A percentile compares a stretch with the other conserved stretches of the same genome.
These are phyloP conservation scores for Thereva unica DNA, from an alignment of 2,888 invertebrate genomes.

Conservation along the genomic window DNA sequence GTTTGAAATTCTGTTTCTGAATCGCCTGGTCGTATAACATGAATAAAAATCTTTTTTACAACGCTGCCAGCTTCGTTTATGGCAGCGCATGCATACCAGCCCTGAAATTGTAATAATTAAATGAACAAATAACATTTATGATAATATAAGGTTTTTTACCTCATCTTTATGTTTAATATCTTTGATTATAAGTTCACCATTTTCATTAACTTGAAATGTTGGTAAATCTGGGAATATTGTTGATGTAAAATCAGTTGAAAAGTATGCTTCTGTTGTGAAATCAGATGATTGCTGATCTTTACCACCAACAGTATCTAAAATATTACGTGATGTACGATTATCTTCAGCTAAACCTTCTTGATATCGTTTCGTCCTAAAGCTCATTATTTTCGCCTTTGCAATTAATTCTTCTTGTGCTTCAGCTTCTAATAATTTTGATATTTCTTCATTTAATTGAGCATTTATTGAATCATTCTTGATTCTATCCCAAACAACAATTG, in stretches of 20 bases:
- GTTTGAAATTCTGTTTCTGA: constrained; percentile 42
- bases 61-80: constrained; percentile 48
- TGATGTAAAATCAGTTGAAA: constrained; percentile 39
- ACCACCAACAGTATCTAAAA: constrained; percentile 42
- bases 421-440: constrained; percentile 52
- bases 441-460: constrained; percentile 45
- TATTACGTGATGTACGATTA: constrained; percentile 42
- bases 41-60: constrained; percentile 47
- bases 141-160: constrained; percentile 36
- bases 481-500: constrained; percentile 46
- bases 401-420: constrained; percentile 50
- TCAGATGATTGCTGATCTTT: constrained; percentile 40
- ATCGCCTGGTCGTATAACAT: constrained; percentile 43
- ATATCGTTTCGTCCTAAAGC: constrained; percentile 45
- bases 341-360: constrained; percentile 2
- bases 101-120: constrained; percentile 39
- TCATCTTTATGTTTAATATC: constrained; percentile 45
- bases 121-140: not conserved
- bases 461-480: constrained; percentile 22
- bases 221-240: constrained; percentile 41
- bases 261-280: not conserved
- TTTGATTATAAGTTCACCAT: constrained; percentile 46
- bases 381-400: constrained; percentile 48
- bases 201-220: constrained; percentile 45
- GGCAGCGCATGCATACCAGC: constrained; percentile 49